Conservation (phyloP, 2,888 invertebrate genomes). For the Byasa hedistus region DNA sequence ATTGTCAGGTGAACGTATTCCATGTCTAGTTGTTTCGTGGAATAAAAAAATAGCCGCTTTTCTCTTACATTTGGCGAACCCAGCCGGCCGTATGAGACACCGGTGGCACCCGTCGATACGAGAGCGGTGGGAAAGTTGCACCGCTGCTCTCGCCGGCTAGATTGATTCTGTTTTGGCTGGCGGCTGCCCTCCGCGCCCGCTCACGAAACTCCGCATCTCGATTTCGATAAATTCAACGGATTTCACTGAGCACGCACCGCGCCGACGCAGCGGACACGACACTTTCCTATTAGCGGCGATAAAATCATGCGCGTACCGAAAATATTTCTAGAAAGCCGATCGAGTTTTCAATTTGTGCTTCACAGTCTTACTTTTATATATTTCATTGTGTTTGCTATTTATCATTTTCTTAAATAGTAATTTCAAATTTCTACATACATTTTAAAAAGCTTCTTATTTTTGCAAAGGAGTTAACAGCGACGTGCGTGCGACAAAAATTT, state of each 20-base stretch:
- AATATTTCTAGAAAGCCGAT: constrained; percentile 10
- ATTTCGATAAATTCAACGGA: constrained; percentile 18
- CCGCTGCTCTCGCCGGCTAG: constrained; percentile 61
- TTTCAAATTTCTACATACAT: no score
- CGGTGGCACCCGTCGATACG: constrained; percentile 53
- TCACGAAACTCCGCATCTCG: constrained; percentile 15
- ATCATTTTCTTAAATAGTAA: no score
- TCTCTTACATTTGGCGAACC: constrained; percentile 28
- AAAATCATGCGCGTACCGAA: constrained; percentile 16
- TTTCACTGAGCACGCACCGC: constrained; percentile 13
- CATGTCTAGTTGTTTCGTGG: no score
- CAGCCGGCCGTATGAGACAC: constrained; percentile 44
- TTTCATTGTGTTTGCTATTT: not conserved
- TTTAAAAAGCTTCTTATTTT: no score
- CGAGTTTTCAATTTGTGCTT: constrained; percentile 1
- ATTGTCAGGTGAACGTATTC: no score
- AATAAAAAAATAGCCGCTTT: not conserved
- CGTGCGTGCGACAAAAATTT: no score
- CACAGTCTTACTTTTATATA: not conserved
- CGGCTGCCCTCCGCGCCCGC: constrained; percentile 40
- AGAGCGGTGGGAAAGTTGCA: constrained; percentile 71
- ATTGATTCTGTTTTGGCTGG: constrained; percentile 54
- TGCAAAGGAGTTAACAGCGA: no score
- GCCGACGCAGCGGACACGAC: not conserved
- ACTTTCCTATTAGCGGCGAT: constrained; percentile 22